A percentile compares a stretch with the other conserved stretches of the same genome.
These are phyloP conservation scores for Stenopsyche tienmushanensis DNA, from an alignment of 1,140 invertebrate species.

Conservation along the genomic window DNA sequence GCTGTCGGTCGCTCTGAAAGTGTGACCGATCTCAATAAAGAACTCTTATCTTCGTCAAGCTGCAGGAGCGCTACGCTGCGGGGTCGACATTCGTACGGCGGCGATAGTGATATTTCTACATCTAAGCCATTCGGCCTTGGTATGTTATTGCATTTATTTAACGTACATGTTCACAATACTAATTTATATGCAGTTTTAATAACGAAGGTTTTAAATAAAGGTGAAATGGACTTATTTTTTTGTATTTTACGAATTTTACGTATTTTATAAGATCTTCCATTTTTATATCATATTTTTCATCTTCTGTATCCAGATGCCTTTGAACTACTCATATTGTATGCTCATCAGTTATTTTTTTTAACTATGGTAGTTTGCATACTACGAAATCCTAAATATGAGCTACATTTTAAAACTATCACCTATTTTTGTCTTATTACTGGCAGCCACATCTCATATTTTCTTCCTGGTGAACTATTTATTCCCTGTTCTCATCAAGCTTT, in stretches of 20 bases:
- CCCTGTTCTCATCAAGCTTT: constrained; percentile 38
- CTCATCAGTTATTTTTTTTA: neutral
- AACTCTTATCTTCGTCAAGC: constrained; percentile 47
- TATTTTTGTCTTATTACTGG: neutral
- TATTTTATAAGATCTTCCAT: neutral
- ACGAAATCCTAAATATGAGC: neutral
- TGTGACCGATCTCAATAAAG: constrained; percentile 75
- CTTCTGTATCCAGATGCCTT: constrained; percentile 11
- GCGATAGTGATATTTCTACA: constrained; percentile 58
- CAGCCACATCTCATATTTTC: neutral
- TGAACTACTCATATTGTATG: constrained; percentile 1
- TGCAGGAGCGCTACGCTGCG: constrained; percentile 44
- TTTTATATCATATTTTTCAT: neutral
- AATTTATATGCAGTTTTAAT: too few species aligned
- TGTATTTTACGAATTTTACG: constrained; percentile 3
- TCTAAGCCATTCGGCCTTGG: constrained; percentile 78
- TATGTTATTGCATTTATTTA: constrained; percentile 52
- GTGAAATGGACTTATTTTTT: constrained; percentile 13
- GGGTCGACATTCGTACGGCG: constrained; percentile 53
- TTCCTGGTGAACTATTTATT: constrained; percentile 15
- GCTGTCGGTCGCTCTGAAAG: constrained; percentile 77
- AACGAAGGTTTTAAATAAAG: constrained; percentile 18
- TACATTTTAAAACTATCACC: neutral
- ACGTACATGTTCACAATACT: neutral
- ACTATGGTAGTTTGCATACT: neutral